phyloP scores from a whole-genome alignment of 2,888 invertebrate genomes.

The Diplazon laetatorius region DNA sequence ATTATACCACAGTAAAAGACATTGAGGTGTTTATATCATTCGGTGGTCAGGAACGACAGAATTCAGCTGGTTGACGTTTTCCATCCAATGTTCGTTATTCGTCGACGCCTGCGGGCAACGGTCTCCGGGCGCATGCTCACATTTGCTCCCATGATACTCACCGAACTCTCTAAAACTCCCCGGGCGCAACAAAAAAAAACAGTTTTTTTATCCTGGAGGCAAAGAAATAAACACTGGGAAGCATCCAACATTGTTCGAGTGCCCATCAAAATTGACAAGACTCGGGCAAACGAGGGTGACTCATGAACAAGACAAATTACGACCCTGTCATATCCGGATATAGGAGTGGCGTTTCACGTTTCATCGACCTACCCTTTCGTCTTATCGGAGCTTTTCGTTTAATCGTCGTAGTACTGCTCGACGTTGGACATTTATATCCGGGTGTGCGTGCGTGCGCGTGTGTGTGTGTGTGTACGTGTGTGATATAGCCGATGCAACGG shows the following conservation, averaged over 20 bases:
- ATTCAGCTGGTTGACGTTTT: too few species aligned
- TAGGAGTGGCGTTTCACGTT: constrained; percentile 47
- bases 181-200: too few species aligned
- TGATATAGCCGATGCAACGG: neutral
- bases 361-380: constrained; percentile 46
- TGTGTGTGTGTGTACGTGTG: constrained; percentile 7
- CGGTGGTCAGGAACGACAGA: too few species aligned
- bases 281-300: neutral
- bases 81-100: constrained; percentile 35
- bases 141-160: neutral
- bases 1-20: too few species aligned
- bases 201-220: neutral
- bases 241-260: constrained; percentile 8
- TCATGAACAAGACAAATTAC: constrained; percentile 50
- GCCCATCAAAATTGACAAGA: constrained; percentile 24
- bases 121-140: neutral
- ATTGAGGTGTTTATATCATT: too few species aligned
- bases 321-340: constrained; percentile 53
- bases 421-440: constrained; percentile 20
- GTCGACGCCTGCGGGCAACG: constrained; percentile 23
- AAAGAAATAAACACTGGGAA: constrained; percentile 34
- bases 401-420: constrained; percentile 29
- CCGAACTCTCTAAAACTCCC: constrained; percentile 20
- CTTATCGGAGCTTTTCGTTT: constrained; percentile 53
- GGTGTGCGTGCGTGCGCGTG: neutral